phyloP scores from a whole-genome alignment of 2,797 vertebrate genomes.

The Poeciliopsis paucimaculata region DNA sequence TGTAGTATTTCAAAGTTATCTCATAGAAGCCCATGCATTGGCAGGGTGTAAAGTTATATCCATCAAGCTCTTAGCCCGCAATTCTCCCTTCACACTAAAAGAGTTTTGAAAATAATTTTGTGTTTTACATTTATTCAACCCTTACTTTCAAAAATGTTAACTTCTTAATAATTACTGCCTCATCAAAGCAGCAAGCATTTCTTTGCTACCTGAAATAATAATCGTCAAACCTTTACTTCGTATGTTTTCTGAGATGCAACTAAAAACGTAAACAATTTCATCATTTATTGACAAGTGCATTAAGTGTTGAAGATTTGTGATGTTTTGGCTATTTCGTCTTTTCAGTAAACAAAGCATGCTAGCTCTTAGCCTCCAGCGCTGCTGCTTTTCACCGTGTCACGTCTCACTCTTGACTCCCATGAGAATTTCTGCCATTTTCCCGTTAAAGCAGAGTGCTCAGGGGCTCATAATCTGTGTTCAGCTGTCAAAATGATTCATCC shows the following conservation, averaged over 20 bases:
- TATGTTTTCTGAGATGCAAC: background rate
- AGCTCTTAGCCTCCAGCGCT: conserved; percentile 6
- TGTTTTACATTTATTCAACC: background rate
- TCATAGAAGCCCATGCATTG: background rate
- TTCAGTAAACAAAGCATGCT: conserved; percentile 14
- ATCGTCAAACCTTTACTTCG: background rate
- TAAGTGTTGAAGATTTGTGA: conserved; percentile 11
- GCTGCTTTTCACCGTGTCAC: conserved; percentile 25
- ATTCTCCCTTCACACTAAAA: background rate
- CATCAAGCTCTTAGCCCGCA: background rate
- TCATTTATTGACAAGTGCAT: conserved; percentile 2
- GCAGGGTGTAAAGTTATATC: background rate
- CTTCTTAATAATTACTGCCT: background rate
- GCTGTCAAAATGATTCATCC: conserved; percentile 70
- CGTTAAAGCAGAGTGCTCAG: conserved; percentile 43
- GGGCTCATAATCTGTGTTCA: conserved; percentile 64
- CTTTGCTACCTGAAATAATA: background rate
- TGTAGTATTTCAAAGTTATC: background rate
- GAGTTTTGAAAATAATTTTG: background rate
- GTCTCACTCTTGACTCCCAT: conserved; percentile 34
- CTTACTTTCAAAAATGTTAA: background rate
- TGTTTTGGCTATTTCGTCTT: conserved; percentile 9
- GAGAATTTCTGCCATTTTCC: conserved; percentile 48
- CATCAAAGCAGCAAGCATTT: background rate
- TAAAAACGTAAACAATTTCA: background rate